Base-by-base conservation (phyloP, 2,888 invertebrate genomes). In the Graphium colonna region DNA sequence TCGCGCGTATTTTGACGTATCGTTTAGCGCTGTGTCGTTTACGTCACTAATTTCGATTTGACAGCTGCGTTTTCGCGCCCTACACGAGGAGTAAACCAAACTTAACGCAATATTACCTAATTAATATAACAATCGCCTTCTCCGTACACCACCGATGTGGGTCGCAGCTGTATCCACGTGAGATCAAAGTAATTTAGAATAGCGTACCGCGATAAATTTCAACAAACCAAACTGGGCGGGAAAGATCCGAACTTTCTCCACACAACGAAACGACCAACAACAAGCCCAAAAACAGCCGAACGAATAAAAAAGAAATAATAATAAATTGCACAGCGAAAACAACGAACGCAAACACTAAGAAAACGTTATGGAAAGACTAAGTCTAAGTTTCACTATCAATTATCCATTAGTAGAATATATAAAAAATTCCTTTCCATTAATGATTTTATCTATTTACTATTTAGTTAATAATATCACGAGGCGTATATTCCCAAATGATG, bases 321-420 rank as follows among this genome's bases (percentile, higher is more conserved):
- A 36, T 75, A 71, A 21, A 85, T 84, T 86, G 81, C 83, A 87
- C 88, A 87, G 89, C 89, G 83, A 85, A 88, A 88, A 85, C 86
- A 83, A 85, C 77, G 77, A 81, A 87, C 82, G 79, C 78, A 80
- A 83, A 84, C 75, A 77, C 74, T 75, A 74, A 78, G 77, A 73
- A 75, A 74, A 73, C 61, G 75, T 77, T 80, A 4, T 68, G 69
- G 71, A 72, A 67, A 77, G 69, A 79, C 85, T 88, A 88, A 63
- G 73, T 68, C 74, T 87, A 87, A 76, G 83, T 83, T 87, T 86
- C 71, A 82, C 86, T 86, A 89, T 76, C 70, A 79, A 85, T 87
- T 82, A 87, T 84, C 83, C 82, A 85, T 87, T 83, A 87, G 82
- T 85, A 84, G 86, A 88, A 88, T 88, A 89, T 88, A 88, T 88